Percentiles rank a stretch among this genome's conserved stretches.
phyloP scores from a whole-genome alignment of 2,797 vertebrate species.

The Takifugu ocellatus region DNA sequence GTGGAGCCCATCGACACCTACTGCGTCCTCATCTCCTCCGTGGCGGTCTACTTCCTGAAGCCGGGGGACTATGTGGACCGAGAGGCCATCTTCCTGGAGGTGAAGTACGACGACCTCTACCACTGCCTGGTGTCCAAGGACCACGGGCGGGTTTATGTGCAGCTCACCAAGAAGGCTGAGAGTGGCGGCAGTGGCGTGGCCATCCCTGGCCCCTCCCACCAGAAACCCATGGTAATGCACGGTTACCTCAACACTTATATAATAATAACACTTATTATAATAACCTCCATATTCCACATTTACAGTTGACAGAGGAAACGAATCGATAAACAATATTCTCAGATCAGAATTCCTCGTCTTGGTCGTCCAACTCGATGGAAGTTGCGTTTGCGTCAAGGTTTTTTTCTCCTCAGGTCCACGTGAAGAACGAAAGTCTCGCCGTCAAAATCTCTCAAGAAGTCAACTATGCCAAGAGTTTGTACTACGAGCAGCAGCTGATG shows the following conservation, averaged over 20 bases:
- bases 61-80: slow-evolving; percentile 84
- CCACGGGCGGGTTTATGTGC: slow-evolving; percentile 92
- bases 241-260: too few species aligned
- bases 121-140: slow-evolving; percentile 97
- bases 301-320: too few species aligned
- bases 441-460: slow-evolving; percentile 95
- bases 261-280: too few species aligned
- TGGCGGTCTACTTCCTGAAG: slow-evolving; percentile 93
- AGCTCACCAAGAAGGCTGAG: slow-evolving; percentile 95
- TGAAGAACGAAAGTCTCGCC: slow-evolving; percentile 89
- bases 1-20: slow-evolving; percentile 91
- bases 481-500: slow-evolving; percentile 98
- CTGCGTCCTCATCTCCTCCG: slow-evolving; percentile 95
- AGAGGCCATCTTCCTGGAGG: slow-evolving; percentile 93
- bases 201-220: slow-evolving; percentile 93
- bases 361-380: too few species aligned
- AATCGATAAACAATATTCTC: too few species aligned
- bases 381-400: too few species aligned
- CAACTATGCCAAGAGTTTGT: slow-evolving; percentile 99
- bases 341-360: too few species aligned
- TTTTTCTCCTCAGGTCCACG: slow-evolving; percentile 81
- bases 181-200: slow-evolving; percentile 87
- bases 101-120: slow-evolving; percentile 95
- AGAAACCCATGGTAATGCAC: slow-evolving; percentile 90
- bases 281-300: too few species aligned